Conservation (phyloP, 2,888 invertebrate genomes). For the Cryptus viduatorius region DNA sequence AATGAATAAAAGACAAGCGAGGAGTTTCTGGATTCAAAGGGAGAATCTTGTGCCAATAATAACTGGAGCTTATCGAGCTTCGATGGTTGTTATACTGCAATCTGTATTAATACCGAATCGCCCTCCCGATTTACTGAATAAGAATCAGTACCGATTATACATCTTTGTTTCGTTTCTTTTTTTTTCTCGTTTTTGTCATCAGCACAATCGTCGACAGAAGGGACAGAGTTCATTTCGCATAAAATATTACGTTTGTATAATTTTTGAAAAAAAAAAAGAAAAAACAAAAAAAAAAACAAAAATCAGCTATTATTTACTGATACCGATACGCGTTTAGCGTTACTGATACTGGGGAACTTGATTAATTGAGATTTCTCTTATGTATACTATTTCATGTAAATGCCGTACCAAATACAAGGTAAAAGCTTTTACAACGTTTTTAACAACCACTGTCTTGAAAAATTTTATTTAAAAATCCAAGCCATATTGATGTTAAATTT, state of each 20-base stretch:
- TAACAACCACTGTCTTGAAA: constrained; percentile 14
- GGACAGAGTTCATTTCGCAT: constrained; percentile 14
- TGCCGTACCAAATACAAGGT: constrained; percentile 62
- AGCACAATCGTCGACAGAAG: constrained; percentile 43
- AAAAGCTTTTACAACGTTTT: constrained; percentile 66
- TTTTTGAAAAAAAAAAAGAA: neutral
- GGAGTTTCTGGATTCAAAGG: neutral
- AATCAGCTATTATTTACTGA: constrained; percentile 45
- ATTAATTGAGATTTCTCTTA: no score
- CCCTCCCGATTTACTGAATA: neutral
- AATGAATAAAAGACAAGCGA: constrained; percentile 4
- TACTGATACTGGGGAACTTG: no score
- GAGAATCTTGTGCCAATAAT: constrained; percentile 10
- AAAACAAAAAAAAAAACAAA: neutral
- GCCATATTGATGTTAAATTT: neutral
- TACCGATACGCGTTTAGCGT: no score
- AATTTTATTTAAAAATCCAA: neutral
- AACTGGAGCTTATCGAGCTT: constrained; percentile 14
- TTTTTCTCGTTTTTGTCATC: constrained; percentile 21
- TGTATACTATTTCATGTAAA: constrained; percentile 62
- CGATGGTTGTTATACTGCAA: constrained; percentile 6
- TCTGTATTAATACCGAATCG: constrained; percentile 17
- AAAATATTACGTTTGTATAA: constrained; percentile 40
- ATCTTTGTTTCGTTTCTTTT: neutral
- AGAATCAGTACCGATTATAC: neutral